These are phyloP conservation scores for Nerophis ophidion DNA, from an alignment of 2,113 vertebrate species.

Conservation along the genomic window DNA sequence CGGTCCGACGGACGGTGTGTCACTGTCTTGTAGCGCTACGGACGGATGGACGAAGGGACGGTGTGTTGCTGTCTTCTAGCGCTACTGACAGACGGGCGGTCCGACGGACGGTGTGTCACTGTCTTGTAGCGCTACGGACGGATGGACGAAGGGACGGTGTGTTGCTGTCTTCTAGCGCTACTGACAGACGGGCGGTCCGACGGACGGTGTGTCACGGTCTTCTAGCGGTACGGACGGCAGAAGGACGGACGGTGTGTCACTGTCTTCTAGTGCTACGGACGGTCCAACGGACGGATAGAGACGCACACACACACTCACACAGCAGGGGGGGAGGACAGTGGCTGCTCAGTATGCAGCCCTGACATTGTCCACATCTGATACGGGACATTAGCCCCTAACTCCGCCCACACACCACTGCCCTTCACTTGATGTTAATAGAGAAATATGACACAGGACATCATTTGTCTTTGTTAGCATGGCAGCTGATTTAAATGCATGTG, in stretches of 20 bases:
- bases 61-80: too few relatives aligned
- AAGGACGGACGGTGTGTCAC: slow-evolving; percentile 57
- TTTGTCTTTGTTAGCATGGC: slow-evolving; percentile 97
- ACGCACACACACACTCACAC: slow-evolving; percentile 70
- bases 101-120: too few relatives aligned
- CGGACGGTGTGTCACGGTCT: slow-evolving; percentile 60
- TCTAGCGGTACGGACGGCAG: neutral
- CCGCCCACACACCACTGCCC: slow-evolving; percentile 99
- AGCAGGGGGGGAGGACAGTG: slow-evolving; percentile 94
- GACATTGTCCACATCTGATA: slow-evolving; percentile 99
- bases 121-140: too few relatives aligned
- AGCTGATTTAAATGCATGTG: slow-evolving; percentile 88
- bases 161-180: too few relatives aligned
- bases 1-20: too few relatives aligned
- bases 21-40: too few relatives aligned
- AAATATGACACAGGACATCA: slow-evolving; percentile 99
- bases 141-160: too few relatives aligned
- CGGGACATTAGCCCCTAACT: slow-evolving; percentile 99
- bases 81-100: too few relatives aligned
- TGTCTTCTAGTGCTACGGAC: slow-evolving; percentile 18
- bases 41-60: too few relatives aligned
- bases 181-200: too few relatives aligned
- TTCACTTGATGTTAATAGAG: slow-evolving; percentile 99
- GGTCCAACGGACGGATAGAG: neutral
- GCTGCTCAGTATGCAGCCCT: slow-evolving; percentile 99